Evolutionary conservation across 2,888 invertebrate species (phyloP), one percentile per base, ranked within the genome.

Genomic region (Dicranocentrus wangi): DNA sequence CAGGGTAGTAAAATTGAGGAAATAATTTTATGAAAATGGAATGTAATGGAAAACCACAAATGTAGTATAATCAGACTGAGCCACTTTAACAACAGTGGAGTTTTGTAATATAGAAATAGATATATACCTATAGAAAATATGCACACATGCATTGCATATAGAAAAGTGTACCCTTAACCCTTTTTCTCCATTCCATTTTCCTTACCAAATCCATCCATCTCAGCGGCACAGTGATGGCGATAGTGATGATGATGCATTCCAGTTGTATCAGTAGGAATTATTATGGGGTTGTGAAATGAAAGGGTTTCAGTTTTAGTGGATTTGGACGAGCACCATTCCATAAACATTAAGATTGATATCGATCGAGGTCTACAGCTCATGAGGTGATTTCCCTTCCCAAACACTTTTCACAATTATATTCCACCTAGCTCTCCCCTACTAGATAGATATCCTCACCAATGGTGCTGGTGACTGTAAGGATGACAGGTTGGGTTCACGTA

Each of bases 301-400:
- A 76, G 75, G 75, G 75, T 76, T 76, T 47, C 51, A 68, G 71
- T 19, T 39, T 61, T 47, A 10, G n/a, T 47, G 39, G 39, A n/a
- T 15, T 15, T 10, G 15, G 23, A 60, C 60, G 39, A 58, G 17
- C 65, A 75, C 66, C 69, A 76, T 76, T 76, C 76, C 61, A 60
- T 69, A 76, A 68, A 76, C 76, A 76, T 76, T 76, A 76, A 76
- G 76, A 76, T 76, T 76, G 76, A 76, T 76, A 76, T 76, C 76
- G 76, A 76, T 76, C 76, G 76, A 76, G 39, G 73, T 61, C 63
- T 72, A 7, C 19, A 8, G 2, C 47, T 47, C 10, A 47, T 3
- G 2, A n/a, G 65, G 15, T 43, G 25, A 13, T 43, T 25, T 15
- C 65, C 65, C n/a, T 65, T 65, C 19, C 65, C 65, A 42, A 65